These are phyloP conservation scores for Physocephala rufipes DNA, from an alignment of 2,888 invertebrate genomes.

Conservation along the genomic window DNA sequence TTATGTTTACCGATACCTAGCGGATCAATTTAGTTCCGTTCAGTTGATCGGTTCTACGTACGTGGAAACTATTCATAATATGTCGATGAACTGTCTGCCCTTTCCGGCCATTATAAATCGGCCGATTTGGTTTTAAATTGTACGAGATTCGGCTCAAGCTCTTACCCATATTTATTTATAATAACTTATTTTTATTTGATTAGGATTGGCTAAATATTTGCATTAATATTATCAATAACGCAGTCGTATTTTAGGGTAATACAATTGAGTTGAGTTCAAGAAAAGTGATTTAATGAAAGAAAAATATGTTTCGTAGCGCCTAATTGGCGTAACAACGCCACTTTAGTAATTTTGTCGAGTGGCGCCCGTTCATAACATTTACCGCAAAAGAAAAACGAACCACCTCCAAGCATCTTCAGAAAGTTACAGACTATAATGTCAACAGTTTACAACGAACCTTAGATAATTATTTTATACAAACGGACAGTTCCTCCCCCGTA, in stretches of 20 bases:
- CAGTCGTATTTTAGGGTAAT: constrained; percentile 68
- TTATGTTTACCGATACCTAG: no score
- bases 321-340: background rate
- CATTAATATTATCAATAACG: constrained; percentile 68
- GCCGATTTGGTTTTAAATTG: no score
- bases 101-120: no score
- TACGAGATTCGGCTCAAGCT: no score
- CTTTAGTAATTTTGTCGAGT: constrained; percentile 70
- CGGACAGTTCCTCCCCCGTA: constrained; percentile 58
- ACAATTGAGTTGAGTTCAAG: constrained; percentile 66
- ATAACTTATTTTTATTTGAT: no score
- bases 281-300: background rate
- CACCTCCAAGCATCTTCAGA: constrained; percentile 68
- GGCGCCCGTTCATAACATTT: constrained; percentile 73
- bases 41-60: no score
- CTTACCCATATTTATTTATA: no score
- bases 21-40: no score
- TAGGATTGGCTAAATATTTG: constrained; percentile 68
- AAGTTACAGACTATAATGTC: constrained; percentile 54
- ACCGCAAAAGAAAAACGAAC: constrained; percentile 76
- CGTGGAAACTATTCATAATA: no score
- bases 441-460: constrained; percentile 59
- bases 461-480: constrained; percentile 61
- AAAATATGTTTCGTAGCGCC: no score
- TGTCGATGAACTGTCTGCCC: no score